phyloP scores from a whole-genome alignment of 2,888 invertebrate species.

The Lepidochrysops patricia region DNA sequence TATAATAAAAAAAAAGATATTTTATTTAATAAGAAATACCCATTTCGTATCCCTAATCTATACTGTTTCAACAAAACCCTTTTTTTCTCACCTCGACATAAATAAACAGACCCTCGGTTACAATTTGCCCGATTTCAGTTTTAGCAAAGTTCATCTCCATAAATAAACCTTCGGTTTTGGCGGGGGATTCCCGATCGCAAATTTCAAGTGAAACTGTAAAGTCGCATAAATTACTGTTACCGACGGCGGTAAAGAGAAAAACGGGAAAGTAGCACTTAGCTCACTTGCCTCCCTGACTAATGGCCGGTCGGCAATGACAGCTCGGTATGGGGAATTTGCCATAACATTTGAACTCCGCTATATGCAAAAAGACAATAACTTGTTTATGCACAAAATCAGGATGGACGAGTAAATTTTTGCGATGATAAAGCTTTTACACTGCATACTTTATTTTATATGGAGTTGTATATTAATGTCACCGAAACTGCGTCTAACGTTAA shows the following conservation, averaged over 20 bases:
- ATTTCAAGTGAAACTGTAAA: constrained; percentile 66
- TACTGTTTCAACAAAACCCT: not conserved
- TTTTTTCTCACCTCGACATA: not conserved
- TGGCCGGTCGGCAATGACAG: constrained; percentile 64
- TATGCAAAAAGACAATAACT: not conserved
- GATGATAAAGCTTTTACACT: too few species aligned
- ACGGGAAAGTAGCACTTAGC: constrained; percentile 69
- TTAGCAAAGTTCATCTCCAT: constrained; percentile 56
- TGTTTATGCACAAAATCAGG: not conserved
- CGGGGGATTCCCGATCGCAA: constrained; percentile 64
- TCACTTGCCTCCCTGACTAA: constrained; percentile 70
- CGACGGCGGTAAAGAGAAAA: constrained; percentile 66
- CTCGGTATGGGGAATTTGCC: constrained; percentile 29
- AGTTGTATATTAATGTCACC: too few species aligned
- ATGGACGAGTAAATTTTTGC: not conserved
- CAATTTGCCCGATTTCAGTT: constrained; percentile 47
- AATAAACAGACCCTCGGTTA: not conserved
- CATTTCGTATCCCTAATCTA: not conserved
- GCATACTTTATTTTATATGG: too few species aligned
- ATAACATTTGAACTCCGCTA: constrained; percentile 13
- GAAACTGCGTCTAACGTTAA: too few species aligned
- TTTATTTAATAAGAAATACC: too few species aligned
- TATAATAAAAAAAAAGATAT: too few species aligned
- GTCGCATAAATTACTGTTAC: constrained; percentile 72
- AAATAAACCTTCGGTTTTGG: constrained; percentile 74